Evolutionary conservation across 2,113 vertebrate genomes (phyloP), one percentile per base, ranked within the genome.

Genomic region (Laterallus jamaicensis): DNA sequence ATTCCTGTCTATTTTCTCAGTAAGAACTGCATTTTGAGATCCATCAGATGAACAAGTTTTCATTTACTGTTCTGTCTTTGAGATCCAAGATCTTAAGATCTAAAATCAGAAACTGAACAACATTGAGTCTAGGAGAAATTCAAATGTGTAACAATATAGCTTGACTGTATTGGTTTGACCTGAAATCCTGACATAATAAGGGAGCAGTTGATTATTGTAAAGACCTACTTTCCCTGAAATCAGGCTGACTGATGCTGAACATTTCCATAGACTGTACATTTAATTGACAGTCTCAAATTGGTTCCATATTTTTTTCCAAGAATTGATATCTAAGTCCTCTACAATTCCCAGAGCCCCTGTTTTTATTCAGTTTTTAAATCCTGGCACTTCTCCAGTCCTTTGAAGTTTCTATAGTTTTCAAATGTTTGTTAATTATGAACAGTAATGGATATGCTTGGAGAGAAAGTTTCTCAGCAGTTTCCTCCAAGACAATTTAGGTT

Each of bases 401-500:
- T 92, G 49, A 94, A 76, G 69, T 89, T 68, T 79, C 62, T 73
- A 4, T 54, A 68, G 55, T 40, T 92, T 89, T 94, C 39, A 90
- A 78, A n/a, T 44, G 15, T 76, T 82, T 94, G n/a, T 80, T 96
- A 94, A 94, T 94, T 95, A 85, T 76, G 47, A 89, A 63, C 62
- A 85, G 35, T 69, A 85, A 95, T 73, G 55, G 67, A 73, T 69
- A 85, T 32, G 21, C 31, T 92, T 60, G 75, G 52, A 77, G n/a
- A 86, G 55, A 63, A 81, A 77, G 6, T 49, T 92, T 68, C 67
- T 89, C 78, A 76, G 40, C 35, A 79, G 50, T 25, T 94, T 92
- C 21, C 12, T 60, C 35, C 71, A 71, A 75, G 35, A 92, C 20
- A 75, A 54, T 79, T 87, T 90, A 22, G 1, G 20, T 85, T 82